These are phyloP conservation scores for Syrista parreyssii DNA, from an alignment of 2,888 invertebrate species.

Conservation along the genomic window DNA sequence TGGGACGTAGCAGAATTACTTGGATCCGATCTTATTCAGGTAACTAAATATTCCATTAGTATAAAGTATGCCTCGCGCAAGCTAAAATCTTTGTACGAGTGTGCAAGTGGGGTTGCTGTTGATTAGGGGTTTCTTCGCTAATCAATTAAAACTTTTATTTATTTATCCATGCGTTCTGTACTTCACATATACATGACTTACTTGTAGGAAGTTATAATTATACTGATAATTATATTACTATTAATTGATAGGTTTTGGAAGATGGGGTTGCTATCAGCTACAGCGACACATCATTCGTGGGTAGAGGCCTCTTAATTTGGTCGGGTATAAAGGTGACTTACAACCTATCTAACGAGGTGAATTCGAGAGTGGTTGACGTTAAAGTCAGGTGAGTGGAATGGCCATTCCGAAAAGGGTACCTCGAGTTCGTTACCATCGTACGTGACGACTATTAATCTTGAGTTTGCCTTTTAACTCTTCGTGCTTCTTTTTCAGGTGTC, in stretches of 20 bases:
- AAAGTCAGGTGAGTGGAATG: slow-evolving; percentile 45
- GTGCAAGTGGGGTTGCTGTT: neutral
- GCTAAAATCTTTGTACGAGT: neutral
- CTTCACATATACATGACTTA: neutral
- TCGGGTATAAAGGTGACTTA: slow-evolving; percentile 52
- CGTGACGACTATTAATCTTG: neutral
- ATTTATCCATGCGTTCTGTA: neutral
- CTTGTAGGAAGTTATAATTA: too few species aligned
- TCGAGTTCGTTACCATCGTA: neutral
- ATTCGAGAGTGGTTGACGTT: slow-evolving; percentile 34
- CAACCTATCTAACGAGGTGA: slow-evolving; percentile 29
- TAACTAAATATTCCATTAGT: slow-evolving; percentile 46
- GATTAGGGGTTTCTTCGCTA: slow-evolving; percentile 23
- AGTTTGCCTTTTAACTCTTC: neutral
- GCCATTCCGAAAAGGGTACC: neutral
- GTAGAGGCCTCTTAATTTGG: slow-evolving; percentile 41
- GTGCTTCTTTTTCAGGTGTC: slow-evolving; percentile 65
- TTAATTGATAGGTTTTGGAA: slow-evolving; percentile 37
- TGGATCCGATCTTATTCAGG: slow-evolving; percentile 74
- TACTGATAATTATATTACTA: neutral
- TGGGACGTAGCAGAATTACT: slow-evolving; percentile 77
- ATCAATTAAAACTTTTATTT: too few species aligned
- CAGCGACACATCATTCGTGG: slow-evolving; percentile 13
- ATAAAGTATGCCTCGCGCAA: neutral
- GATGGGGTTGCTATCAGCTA: slow-evolving; percentile 31